These are phyloP conservation scores for Lepidocolaptes lacrymiger DNA, from an alignment of 2,797 vertebrate genomes.

Conservation along the genomic window DNA sequence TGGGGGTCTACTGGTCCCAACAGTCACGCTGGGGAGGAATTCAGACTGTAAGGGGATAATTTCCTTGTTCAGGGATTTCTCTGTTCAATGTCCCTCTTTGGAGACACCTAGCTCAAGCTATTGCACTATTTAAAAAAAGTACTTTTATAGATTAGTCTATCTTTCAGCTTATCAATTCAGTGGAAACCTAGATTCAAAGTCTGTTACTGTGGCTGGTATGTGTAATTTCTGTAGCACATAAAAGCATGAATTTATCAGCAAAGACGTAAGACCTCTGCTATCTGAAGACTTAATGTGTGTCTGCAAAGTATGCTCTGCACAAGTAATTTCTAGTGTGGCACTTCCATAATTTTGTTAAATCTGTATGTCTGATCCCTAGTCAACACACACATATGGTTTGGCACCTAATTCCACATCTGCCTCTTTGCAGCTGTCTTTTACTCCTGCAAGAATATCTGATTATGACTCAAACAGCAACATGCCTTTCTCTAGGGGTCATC, in stretches of 20 bases:
- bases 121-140: not conserved
- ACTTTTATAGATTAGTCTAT: not conserved
- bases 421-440: slow-evolving; percentile 61
- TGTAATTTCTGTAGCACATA: not conserved
- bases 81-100: not conserved
- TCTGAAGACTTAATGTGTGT: not conserved
- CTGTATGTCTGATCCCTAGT: not conserved
- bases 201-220: accelerated
- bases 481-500: slow-evolving; percentile 65
- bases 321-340: not conserved
- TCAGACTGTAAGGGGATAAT: not conserved
- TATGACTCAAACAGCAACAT: slow-evolving; percentile 63
- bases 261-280: not conserved
- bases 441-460: slow-evolving; percentile 48
- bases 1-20: not conserved
- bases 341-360: not conserved
- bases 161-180: not conserved
- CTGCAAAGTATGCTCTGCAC: not conserved
- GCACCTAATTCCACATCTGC: slow-evolving; percentile 58
- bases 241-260: not conserved
- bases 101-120: not conserved
- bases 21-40: not conserved
- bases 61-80: too few species aligned
- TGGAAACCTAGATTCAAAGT: not conserved
- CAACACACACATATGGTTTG: not conserved